These are phyloP conservation scores for Myotis findleyi DNA, from an alignment of 2,797 vertebrate species.

Conservation along the genomic window DNA sequence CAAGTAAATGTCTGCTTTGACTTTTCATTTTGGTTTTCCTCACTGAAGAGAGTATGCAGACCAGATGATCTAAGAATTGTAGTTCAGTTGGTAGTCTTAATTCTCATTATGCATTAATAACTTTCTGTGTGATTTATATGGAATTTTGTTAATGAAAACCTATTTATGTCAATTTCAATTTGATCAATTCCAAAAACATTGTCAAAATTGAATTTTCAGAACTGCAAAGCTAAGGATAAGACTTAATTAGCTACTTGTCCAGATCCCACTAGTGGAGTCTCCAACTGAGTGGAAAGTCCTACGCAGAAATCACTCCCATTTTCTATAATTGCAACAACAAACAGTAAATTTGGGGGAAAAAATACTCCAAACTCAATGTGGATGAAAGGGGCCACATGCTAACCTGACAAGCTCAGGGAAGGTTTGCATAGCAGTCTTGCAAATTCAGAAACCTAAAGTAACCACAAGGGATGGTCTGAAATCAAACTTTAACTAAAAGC, in stretches of 20 bases:
- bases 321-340: neutral
- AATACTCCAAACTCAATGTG: neutral
- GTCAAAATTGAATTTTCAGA: neutral
- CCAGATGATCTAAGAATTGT: neutral
- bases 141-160: neutral
- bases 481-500: too few relatives aligned
- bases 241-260: neutral
- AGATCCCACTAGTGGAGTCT: neutral
- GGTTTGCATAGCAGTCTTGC: too few relatives aligned
- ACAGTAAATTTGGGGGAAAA: neutral
- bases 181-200: neutral
- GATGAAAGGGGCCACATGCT: too few relatives aligned
- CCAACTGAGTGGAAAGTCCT: neutral
- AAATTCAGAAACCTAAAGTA: too few relatives aligned
- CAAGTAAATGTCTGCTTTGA: neutral
- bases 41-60: neutral
- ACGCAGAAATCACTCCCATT: neutral
- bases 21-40: neutral
- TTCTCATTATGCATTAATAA: neutral
- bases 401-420: too few relatives aligned
- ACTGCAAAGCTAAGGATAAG: neutral
- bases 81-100: neutral
- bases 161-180: slow-evolving; percentile 18
- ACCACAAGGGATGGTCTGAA: too few relatives aligned
- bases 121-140: neutral